Conservation (phyloP, 1,140 invertebrate species). For the Bactericera cockerelli region DNA sequence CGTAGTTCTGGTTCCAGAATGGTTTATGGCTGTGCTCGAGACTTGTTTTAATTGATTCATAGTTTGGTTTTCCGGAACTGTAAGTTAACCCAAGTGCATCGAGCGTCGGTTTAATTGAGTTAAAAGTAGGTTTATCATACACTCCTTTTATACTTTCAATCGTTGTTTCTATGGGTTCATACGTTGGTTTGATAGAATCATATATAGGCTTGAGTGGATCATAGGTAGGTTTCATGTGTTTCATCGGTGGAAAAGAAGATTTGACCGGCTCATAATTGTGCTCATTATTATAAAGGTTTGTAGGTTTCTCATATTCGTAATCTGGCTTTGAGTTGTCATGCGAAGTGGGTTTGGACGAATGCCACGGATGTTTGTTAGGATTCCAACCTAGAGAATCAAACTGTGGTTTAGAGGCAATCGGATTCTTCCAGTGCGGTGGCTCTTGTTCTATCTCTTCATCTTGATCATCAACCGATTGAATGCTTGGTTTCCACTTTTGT, state of each 20-base stretch:
- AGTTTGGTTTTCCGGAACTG: neutral
- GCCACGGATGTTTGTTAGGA: neutral
- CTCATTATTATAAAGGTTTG: neutral
- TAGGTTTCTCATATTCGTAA: neutral
- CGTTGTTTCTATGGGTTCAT: neutral
- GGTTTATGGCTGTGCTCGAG: neutral
- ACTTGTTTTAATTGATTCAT: neutral
- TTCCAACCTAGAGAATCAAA: neutral
- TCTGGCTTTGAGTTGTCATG: neutral
- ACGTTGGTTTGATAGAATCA: conserved; percentile 1
- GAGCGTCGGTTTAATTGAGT: neutral
- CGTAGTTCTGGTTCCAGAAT: neutral
- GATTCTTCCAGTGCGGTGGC: neutral
- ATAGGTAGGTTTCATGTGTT: neutral
- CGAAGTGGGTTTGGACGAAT: neutral
- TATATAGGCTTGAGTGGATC: conserved; percentile 1
- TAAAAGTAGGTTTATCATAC: neutral
- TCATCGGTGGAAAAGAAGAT: neutral
- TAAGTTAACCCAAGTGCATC: neutral
- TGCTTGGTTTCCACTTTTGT: conserved; percentile 49
- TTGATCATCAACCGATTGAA: conserved; percentile 20
- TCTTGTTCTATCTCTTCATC: neutral
- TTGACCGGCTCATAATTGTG: neutral
- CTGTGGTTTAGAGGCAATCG: neutral
- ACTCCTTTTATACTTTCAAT: neutral